Evolutionary conservation across 2,113 vertebrate genomes (phyloP).

Genomic region (Myanophis thanlyinensis): DNA sequence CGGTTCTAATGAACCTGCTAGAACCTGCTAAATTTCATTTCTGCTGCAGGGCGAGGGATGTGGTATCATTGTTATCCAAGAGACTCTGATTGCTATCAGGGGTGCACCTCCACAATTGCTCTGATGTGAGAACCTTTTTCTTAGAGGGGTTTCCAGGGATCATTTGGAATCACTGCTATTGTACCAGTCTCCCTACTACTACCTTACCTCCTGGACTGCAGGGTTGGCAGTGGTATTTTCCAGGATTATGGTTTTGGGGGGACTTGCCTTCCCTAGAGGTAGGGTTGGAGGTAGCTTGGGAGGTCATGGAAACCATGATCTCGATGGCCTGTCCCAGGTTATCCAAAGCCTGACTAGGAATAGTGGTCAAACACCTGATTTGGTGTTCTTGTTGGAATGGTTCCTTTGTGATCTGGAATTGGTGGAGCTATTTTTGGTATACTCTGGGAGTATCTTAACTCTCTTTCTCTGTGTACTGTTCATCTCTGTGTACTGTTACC

Average conservation of each 20-base stretch:
- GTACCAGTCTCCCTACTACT: background rate
- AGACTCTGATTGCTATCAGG: background rate
- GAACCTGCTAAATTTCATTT: too few relatives aligned
- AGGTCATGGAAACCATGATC: background rate
- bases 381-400: background rate
- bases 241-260: background rate
- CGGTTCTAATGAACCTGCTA: too few relatives aligned
- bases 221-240: background rate
- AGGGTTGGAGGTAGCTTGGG: background rate
- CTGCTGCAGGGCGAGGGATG: background rate
- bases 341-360: background rate
- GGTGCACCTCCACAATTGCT: background rate
- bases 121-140: background rate
- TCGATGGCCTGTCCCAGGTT: background rate
- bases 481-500: background rate
- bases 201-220: background rate
- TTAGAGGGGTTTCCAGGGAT: background rate
- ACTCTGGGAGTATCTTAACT: background rate
- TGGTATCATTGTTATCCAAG: background rate
- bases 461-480: background rate
- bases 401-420: background rate
- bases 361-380: background rate
- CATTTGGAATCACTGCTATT: background rate
- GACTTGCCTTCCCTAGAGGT: background rate
- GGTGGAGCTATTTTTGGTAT: background rate